Evolutionary conservation across 1,140 invertebrate species (phyloP).

Genomic region (Calephelis virginiensis): DNA sequence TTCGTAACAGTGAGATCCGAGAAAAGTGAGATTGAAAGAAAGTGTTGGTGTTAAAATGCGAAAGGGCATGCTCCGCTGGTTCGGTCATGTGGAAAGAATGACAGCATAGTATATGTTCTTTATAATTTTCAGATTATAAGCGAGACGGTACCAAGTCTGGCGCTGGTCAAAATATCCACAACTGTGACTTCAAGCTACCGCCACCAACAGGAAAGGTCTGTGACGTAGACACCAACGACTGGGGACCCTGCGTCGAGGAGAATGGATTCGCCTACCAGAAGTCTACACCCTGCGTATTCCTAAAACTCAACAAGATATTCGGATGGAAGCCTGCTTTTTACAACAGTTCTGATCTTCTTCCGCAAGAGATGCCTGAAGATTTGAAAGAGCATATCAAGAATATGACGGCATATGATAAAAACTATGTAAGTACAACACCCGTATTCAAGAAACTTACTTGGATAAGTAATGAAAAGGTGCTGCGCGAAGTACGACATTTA

Average conservation of each 20-base stretch:
- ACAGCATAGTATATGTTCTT: not conserved
- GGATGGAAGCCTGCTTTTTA: constrained; percentile 87
- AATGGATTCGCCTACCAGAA: constrained; percentile 88
- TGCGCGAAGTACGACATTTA: no score
- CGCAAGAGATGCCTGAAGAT: constrained; percentile 82
- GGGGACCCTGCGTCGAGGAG: constrained; percentile 83
- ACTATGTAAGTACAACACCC: constrained; percentile 70
- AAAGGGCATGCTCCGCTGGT: no score
- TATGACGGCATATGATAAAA: constrained; percentile 81
- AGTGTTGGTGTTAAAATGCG: no score
- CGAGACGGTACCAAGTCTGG: constrained; percentile 81
- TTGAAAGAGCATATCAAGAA: constrained; percentile 83
- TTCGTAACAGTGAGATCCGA: no score
- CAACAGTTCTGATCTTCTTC: constrained; percentile 81
- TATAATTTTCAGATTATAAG: constrained; percentile 81
- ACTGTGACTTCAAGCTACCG: constrained; percentile 82
- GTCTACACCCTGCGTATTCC: constrained; percentile 88
- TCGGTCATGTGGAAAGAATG: no score
- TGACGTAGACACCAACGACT: constrained; percentile 79
- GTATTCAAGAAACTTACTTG: no score
- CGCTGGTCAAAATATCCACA: constrained; percentile 82
- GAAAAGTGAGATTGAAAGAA: no score
- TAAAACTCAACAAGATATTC: constrained; percentile 91
- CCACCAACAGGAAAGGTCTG: constrained; percentile 81
- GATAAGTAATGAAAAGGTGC: no score